A percentile compares a stretch with the other conserved stretches of the same genome.
Evolutionary conservation across 1,140 invertebrate genomes (phyloP).

Genomic region (Branchinecta lindahli): DNA sequence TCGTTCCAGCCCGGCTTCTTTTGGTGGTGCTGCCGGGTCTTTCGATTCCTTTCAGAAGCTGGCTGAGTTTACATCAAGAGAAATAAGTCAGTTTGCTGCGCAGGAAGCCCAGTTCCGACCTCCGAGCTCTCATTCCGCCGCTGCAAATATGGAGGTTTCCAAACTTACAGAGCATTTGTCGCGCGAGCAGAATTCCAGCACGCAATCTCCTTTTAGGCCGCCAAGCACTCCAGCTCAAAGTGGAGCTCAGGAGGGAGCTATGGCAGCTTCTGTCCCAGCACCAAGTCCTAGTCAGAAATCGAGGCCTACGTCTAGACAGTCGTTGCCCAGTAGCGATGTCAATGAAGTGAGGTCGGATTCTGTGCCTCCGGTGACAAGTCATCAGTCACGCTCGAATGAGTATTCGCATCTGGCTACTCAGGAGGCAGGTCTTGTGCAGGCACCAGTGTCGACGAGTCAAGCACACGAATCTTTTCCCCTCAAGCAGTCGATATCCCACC

Average conservation of each 20-base stretch:
- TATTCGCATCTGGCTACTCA: no score
- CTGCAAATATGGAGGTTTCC: not conserved
- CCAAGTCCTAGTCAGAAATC: constrained; percentile 6
- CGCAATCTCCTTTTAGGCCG: not conserved
- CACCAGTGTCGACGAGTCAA: no score
- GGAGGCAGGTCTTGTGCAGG: no score
- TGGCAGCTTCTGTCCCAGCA: not conserved
- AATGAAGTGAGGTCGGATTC: not conserved
- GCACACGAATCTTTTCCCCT: no score
- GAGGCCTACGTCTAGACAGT: not conserved
- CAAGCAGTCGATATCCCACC: no score
- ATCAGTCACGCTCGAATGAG: no score
- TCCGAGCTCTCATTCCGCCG: not conserved
- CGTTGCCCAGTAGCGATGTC: not conserved
- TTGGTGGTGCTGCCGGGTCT: not conserved
- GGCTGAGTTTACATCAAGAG: not conserved
- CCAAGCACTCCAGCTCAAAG: not conserved
- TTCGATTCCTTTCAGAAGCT: constrained; percentile 9
- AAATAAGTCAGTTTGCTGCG: not conserved
- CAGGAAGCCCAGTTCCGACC: constrained; percentile 7
- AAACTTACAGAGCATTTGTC: not conserved
- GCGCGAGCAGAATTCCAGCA: not conserved
- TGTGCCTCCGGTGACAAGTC: no score
- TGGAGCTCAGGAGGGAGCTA: not conserved
- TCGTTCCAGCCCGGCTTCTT: not conserved